A percentile compares a stretch with the other conserved stretches of the same genome.
phyloP scores from a whole-genome alignment of 2,113 vertebrate species.

The Leucoraja erinaceus region DNA sequence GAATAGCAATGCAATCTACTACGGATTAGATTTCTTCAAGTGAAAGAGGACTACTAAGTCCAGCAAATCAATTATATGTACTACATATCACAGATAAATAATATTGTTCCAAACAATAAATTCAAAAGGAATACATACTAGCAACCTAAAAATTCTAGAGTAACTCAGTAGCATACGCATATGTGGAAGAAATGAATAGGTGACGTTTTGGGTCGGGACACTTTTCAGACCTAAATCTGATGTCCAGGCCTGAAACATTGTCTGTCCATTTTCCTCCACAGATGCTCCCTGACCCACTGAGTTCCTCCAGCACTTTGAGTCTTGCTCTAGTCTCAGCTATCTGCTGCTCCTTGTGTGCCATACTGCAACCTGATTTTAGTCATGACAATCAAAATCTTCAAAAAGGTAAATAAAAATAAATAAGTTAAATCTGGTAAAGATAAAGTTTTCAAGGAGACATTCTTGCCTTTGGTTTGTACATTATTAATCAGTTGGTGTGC shows the following conservation, averaged over 20 bases:
- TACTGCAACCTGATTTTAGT: background rate
- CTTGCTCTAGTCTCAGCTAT: no score
- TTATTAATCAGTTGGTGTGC: background rate
- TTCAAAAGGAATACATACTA: background rate
- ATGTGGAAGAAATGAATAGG: no score
- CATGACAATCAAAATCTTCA: background rate
- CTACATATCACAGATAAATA: background rate
- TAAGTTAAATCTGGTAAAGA: background rate
- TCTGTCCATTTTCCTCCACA: no score
- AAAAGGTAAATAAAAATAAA: background rate
- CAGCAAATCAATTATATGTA: background rate
- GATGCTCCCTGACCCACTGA: no score
- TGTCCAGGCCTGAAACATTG: no score
- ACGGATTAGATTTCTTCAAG: no score
- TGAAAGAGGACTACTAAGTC: background rate
- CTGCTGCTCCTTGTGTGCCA: no score
- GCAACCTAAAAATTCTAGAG: background rate
- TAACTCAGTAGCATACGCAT: no score
- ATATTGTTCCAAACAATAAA: background rate
- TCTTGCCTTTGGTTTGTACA: background rate
- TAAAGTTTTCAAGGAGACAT: background rate
- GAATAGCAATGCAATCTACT: no score
- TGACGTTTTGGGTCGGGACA: no score
- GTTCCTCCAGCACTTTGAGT: no score
- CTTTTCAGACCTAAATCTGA: no score